A percentile compares a stretch with the other conserved stretches of the same genome.
Conservation (phyloP, 2,888 invertebrate species). For the Lithophane ornitopus region DNA sequence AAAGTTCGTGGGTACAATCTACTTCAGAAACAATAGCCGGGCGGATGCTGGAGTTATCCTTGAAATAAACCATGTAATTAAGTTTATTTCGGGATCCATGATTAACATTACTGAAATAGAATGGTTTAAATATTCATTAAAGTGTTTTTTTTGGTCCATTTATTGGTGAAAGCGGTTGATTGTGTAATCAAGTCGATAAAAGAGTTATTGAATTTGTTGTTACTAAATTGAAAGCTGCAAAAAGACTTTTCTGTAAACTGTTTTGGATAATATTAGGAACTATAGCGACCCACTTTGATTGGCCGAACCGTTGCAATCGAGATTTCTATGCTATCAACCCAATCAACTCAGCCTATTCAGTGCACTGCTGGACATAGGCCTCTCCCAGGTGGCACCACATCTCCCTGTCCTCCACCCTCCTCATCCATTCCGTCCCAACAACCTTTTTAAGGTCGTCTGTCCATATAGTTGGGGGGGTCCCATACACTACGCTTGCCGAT, state of each 20-base stretch:
- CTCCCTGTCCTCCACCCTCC: background rate
- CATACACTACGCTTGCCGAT: background rate
- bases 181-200: background rate
- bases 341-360: no score
- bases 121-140: conserved; percentile 12
- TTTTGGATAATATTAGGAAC: background rate
- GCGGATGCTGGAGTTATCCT: no score
- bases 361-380: no score
- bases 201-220: background rate
- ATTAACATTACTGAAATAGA: conserved; percentile 28
- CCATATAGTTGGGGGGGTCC: background rate
- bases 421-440: background rate
- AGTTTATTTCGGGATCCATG: conserved; percentile 20
- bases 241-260: background rate
- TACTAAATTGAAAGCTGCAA: background rate
- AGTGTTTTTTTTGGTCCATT: background rate
- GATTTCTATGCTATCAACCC: background rate
- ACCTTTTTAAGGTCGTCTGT: background rate
- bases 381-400: background rate
- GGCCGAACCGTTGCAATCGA: background rate
- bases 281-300: background rate
- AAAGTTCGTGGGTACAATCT: conserved; percentile 5
- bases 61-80: conserved; percentile 20
- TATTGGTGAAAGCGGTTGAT: background rate
- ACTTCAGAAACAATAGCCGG: conserved; percentile 1